These are phyloP conservation scores for Discoglossus pictus DNA, from an alignment of 2,797 vertebrate species.

Conservation along the genomic window DNA sequence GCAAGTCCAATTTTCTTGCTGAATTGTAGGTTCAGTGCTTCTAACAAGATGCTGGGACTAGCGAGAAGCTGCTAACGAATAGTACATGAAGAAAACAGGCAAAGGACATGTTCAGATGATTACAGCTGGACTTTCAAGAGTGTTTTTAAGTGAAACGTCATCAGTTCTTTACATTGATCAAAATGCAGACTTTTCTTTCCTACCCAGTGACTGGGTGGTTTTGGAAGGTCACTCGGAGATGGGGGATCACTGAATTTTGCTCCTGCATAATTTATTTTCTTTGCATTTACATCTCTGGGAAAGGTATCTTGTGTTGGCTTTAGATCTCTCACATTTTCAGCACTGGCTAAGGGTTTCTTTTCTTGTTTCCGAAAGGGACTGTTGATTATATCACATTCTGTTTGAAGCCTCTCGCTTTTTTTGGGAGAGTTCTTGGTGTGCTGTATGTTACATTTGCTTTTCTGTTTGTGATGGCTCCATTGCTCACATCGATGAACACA, in stretches of 20 bases:
- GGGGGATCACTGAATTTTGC: constrained; percentile 94
- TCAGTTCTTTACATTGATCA: constrained; percentile 82
- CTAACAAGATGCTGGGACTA: constrained; percentile 5
- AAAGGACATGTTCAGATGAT: constrained; percentile 21
- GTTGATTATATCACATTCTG: constrained; percentile 65
- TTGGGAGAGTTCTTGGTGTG: constrained; percentile 64
- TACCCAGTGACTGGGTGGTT: constrained; percentile 94
- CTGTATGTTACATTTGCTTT: constrained; percentile 66
- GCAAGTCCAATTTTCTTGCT: constrained; percentile 29
- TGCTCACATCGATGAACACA: constrained; percentile 74
- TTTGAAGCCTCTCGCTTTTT: constrained; percentile 67
- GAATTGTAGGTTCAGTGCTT: constrained; percentile 1
- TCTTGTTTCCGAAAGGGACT: constrained; percentile 65
- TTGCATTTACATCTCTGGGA: constrained; percentile 72
- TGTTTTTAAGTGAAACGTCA: constrained; percentile 88
- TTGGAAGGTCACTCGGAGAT: constrained; percentile 90
- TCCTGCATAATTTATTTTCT: constrained; percentile 88
- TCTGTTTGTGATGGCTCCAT: constrained; percentile 72
- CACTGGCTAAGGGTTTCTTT: constrained; percentile 74
- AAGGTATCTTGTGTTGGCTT: constrained; percentile 61
- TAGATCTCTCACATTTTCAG: constrained; percentile 68
- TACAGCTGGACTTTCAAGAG: constrained; percentile 86
- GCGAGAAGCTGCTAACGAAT: not conserved
- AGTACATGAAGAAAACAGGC: not conserved
- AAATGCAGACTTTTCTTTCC: constrained; percentile 68